phyloP scores from a whole-genome alignment of 2,113 vertebrate species.

The Ceuthmochares aereus region DNA sequence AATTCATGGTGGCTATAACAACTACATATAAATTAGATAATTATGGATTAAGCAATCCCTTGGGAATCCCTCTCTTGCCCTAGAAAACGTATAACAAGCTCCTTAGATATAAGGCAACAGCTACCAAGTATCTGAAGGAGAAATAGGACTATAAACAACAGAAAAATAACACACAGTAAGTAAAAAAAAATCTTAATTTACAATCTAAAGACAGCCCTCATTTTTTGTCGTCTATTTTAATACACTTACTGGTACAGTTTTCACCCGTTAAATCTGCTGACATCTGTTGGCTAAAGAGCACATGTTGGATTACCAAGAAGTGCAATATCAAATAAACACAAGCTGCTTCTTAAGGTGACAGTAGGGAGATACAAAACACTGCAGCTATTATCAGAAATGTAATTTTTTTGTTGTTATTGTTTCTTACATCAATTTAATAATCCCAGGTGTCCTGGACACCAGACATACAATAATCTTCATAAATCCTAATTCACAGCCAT shows the following conservation, averaged over 20 bases:
- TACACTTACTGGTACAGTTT: conserved; percentile 28
- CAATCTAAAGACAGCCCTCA: neutral
- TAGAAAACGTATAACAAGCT: conserved; percentile 25
- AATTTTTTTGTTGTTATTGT: conserved; percentile 1
- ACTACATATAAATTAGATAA: conserved; percentile 67
- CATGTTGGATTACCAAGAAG: conserved; percentile 34
- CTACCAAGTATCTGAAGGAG: neutral
- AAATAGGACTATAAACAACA: neutral
- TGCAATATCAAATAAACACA: conserved; percentile 36
- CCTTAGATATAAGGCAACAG: conserved; percentile 16
- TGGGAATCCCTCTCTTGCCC: conserved; percentile 15
- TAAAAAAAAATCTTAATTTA: neutral
- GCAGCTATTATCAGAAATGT: conserved; percentile 47
- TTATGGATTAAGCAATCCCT: conserved; percentile 58
- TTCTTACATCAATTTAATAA: conserved; percentile 67
- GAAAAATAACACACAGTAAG: neutral
- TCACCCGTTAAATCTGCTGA: conserved; percentile 35
- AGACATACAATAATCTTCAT: conserved; percentile 75
- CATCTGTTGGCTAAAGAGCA: conserved; percentile 20
- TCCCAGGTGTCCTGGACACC: conserved; percentile 58
- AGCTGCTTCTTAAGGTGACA: conserved; percentile 58
- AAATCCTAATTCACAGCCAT: conserved; percentile 73
- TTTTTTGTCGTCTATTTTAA: conserved; percentile 26
- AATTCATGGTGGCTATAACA: conserved; percentile 49
- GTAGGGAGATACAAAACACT: conserved; percentile 48